Evolutionary conservation across 2,797 vertebrate species (phyloP), one percentile per base, ranked within the genome.

Genomic region (Ibycter americanus): DNA sequence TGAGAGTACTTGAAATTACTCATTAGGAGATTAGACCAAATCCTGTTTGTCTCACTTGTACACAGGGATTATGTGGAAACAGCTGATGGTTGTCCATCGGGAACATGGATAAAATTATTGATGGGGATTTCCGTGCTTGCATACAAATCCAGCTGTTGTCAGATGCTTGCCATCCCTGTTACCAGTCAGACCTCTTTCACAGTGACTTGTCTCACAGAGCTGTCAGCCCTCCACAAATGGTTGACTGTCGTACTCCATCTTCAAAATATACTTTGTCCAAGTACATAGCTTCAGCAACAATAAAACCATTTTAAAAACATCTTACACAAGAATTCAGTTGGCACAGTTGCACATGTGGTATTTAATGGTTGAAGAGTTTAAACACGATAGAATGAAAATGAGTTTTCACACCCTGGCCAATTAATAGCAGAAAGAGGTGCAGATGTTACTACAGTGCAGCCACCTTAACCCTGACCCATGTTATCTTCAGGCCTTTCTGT

Each of bases 321-420:
- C 16, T 44, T 44, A 44, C 42, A 44, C 42, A 46, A 21, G 20
- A 21, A 46, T 46, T 44, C 42, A 44, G 27, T 20, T 44, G 22
- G 11, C 34, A 7, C 7, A 22, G 8, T 31, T 93, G 44, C n/a
- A 20, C 3, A 2, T 2, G 0, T 40, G 29, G 26, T 68, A 14
- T 36, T 46, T 55, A 34, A 18, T 42, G 25, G 32, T 54, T 12
- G 52, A 11, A 44, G 20, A 31, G 20, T n/a, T 67, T 71, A n/a
- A 92, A 63, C 36, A 6, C n/a, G 23, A 2, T 3, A 22, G 47
- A 47, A 29, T 1, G 0, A 47, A 79, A 38, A 21, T 0, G 0
- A 65, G 52, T 65, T 80, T 34, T 76, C 6, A 15, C 54, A 14
- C 13, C 20, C 20, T 40, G 32, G 25, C 22, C 46, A 15, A 17